Evolutionary conservation across 2,113 vertebrate species (phyloP), one percentile per base, ranked within the genome.

Genomic region (Furnarius figulus): DNA sequence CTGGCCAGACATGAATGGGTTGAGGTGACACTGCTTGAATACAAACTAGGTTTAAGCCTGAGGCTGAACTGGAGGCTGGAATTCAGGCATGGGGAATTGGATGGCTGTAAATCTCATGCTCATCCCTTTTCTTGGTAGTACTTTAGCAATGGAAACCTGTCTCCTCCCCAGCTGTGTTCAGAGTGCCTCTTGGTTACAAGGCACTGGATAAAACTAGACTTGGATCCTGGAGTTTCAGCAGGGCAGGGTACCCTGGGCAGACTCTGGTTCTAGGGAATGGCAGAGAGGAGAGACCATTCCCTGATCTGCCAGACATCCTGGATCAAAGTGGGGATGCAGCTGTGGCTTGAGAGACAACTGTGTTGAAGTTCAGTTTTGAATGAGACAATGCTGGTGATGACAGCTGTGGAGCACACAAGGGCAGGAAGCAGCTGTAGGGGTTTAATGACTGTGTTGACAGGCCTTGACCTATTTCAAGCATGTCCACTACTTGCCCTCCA

Each of bases 401-500:
- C 66, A 63, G 1, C 81, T 76, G 33, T 15, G 37, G 52, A 94
- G 85, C 42, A 42, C 33, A 35, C 42, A 33, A 63, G 91, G 76
- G 44, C 78, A 86, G 91, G 83, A 93, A 95, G 81, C 92, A 95
- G 88, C 95, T 96, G 92, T 85, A 78, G 71, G 50, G 73, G 14
- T 68, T 90, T 87, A 46, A 50, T 49, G 56, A 33, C 20, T 6
- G 1, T 49, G 76, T 33, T 66, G 93, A 81, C 46, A 90, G 83
- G 67, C 59, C 30, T 74, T 52, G 83, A 72, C 56, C 61, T 92
- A 39, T 82, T 89, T 78, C 11, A 6, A 76, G 62, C 76, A 56
- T 37, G 33, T 49, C 70, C 72, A 58, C 44, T 72, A 31, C 61
- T 18, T 46, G 39, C 46, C 47, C 58, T 88, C 61, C 66, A 87